Evolutionary conservation across 1,140 invertebrate species (phyloP).

Genomic region (Trichoplusia ni): DNA sequence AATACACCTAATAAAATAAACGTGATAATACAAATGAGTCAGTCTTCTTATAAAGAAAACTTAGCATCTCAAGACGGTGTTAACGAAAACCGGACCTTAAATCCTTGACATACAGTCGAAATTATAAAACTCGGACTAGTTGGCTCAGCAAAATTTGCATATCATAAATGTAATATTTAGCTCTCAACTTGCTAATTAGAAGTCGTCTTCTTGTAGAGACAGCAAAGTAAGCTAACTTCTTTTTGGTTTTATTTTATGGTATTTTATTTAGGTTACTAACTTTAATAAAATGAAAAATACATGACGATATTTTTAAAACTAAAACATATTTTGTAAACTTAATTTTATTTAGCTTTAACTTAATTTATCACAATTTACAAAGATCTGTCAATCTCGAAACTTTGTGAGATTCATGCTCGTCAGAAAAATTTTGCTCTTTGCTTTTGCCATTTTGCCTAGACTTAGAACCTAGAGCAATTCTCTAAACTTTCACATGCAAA

Average conservation of each 20-base stretch:
- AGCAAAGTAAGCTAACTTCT: constrained; percentile 30
- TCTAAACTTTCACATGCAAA: too few species aligned
- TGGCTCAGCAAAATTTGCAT: constrained; percentile 74
- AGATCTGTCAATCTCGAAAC: too few species aligned
- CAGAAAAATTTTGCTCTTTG: too few species aligned
- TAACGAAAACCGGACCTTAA: constrained; percentile 50
- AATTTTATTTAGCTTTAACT: too few species aligned
- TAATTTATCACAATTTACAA: too few species aligned
- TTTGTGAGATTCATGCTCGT: too few species aligned
- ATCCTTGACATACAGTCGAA: constrained; percentile 50
- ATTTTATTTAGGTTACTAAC: too few species aligned
- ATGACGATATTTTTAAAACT: too few species aligned
- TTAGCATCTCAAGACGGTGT: constrained; percentile 34
- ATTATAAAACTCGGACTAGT: constrained; percentile 46
- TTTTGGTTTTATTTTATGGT: not conserved
- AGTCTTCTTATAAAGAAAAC: constrained; percentile 50
- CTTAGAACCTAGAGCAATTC: too few species aligned
- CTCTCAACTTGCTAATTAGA: constrained; percentile 79
- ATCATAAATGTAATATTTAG: constrained; percentile 81
- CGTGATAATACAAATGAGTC: constrained; percentile 42
- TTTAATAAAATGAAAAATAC: too few species aligned
- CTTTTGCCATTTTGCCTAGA: too few species aligned
- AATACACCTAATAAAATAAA: constrained; percentile 49
- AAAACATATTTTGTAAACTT: too few species aligned
- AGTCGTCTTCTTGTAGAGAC: constrained; percentile 64